These are phyloP conservation scores for Phocoena phocoena DNA, from an alignment of 2,113 vertebrate species.

Conservation along the genomic window DNA sequence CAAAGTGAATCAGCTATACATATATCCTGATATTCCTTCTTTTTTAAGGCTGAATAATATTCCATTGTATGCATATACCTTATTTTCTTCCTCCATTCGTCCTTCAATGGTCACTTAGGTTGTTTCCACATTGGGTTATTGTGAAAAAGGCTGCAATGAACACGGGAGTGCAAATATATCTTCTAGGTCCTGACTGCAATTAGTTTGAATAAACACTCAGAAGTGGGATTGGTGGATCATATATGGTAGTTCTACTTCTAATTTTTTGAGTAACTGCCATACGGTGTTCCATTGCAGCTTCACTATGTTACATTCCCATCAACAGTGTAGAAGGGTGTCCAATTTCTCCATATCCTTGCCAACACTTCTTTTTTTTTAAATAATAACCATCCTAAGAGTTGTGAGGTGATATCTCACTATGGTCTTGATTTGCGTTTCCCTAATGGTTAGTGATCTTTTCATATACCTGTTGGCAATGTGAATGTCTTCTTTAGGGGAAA, in stretches of 20 bases:
- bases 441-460: not conserved
- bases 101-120: not conserved
- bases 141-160: not conserved
- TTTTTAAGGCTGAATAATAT: not conserved
- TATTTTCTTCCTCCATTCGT: not conserved
- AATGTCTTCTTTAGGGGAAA: not conserved
- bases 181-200: not conserved
- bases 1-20: too few relatives aligned
- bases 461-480: not conserved
- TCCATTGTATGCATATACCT: not conserved
- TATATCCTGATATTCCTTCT: not conserved
- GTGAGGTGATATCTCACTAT: not conserved
- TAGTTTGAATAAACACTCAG: not conserved
- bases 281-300: not conserved
- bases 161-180: not conserved
- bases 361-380: not conserved
- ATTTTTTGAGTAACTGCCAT: not conserved
- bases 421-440: not conserved
- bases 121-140: not conserved
- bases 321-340: not conserved
- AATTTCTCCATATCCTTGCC: not conserved
- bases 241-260: not conserved
- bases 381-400: not conserved
- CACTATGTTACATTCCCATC: not conserved
- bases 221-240: not conserved